Evolutionary conservation across 2,888 invertebrate genomes (phyloP), one percentile per base, ranked within the genome.

Genomic region (Celastrina argiolus): DNA sequence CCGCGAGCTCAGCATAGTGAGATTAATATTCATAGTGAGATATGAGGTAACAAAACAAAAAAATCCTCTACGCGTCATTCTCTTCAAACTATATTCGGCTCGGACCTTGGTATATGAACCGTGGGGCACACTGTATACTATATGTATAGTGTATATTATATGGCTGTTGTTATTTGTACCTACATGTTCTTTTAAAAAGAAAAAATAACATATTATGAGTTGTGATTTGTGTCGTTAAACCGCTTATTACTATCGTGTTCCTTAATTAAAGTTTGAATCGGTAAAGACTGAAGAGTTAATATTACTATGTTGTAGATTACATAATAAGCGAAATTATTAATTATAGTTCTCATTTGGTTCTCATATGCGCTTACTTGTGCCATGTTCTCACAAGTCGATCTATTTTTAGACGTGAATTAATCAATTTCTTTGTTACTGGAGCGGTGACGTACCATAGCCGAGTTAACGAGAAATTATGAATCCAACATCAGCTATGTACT

Each of bases 361-460:
- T 59, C 59, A 59, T 59, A 16, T 59, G 59, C 59, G 59, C 31
- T 59, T 59, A 59, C 59, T 59, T 59, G 59, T 59, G 59, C 10
- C 31, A 59, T 59, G 59, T 59, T 61, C 61, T 34, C 61, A 63
- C 36, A 65, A 69, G 68, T 64, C 63, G 65, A 65, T 67, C 70
- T 71, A 69, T 68, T 67, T 67, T 68, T 71, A 71, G 70, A 31
- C 63, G 64, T 71, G 69, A 71, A 71, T 68, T 68, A 66, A 69
- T 65, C 66, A 66, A 71, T 68, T 71, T 70, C 67, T 65, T 61
- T 61, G 65, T 56, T 39, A 39, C 59, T 59, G 41, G 36, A 36
- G 28, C 10, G 31, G 28, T 63, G 41, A 41, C 63, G 63, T 63
- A 36, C 63, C 31, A 18, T 12, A 63, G 58, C 28, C 39, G 36